Base-by-base conservation (phyloP, 2,113 vertebrate genomes). In the Tetrao urogallus region DNA sequence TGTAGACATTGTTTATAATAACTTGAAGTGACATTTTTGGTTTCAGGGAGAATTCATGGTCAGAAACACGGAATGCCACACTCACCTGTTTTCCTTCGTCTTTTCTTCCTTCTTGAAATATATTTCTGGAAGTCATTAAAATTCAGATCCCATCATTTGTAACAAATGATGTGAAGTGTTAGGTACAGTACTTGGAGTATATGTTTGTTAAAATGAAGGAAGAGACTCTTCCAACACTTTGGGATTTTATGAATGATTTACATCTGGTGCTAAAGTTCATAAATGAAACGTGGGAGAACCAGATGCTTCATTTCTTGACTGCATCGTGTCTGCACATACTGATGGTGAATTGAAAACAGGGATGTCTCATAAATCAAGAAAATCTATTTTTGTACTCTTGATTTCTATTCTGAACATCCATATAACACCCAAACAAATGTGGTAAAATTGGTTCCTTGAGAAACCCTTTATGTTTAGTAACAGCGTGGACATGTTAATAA, bases 251-350 rank as follows among this genome's bases (percentile, higher is more conserved):
- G 97, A 98, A 97, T 97, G 98, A 98, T 98, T 98, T 98, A 98
- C 98, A 98, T 97, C 97, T 97, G 98, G 97, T 95, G 97, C 97
- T 97, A 96, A 98, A 98, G 98, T 97, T 98, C 98, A 97, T 97
- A 96, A 96, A 96, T 91, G 97, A 97, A 97, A 97, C 74, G 93
- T 95, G 93, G 95, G 95, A 96, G 95, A 96, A 97, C 97, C 97
- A 97, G 98, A 97, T 97, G 98, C 97, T 97, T 96, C 96, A 94
- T 97, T 96, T 96, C 97, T 94, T 96, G 94, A 92, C 96, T 84
- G 90, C 50, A 21, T 91, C 95, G 90, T 97, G 97, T 96, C 96
- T 97, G 95, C 96, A 97, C 97, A 97, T 97, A 97, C 96, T 97
- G 97, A 98, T 96, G 96, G 97, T 96, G 96, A 96, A 96, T 94